Base-by-base conservation (phyloP, 2,113 vertebrate species). In the Petromus typicus region DNA sequence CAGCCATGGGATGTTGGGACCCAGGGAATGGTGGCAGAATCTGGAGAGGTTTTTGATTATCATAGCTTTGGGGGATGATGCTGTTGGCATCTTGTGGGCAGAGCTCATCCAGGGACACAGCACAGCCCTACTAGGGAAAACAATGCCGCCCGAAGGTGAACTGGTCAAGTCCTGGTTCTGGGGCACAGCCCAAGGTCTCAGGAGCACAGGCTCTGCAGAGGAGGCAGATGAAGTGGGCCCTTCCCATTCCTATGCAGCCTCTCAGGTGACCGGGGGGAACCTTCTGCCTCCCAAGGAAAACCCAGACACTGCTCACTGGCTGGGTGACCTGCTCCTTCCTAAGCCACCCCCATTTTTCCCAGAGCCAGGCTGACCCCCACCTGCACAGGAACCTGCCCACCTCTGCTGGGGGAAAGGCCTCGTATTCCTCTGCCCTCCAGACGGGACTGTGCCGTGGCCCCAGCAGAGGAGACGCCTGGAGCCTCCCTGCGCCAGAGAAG, bases 381-480 rank as follows among this genome's bases (percentile, higher is more conserved):
- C 45, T 16, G 7, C n/a, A 1, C 0, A 20, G 48, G 59, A n/a
- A 45, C n/a, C 48, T 45, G 17, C 85, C 3, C 5, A 10, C 48
- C 48, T 51, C 81, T n/a, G 64, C 14, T 25, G 3, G 75, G 56
- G 20, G 34, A 80, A 51, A 32, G 27, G 48, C 5, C 45, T 57
- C 5, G 13, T 30, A 57, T 43, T 85, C 59, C 30, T 30, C 73
- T 10, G 18, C 13, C 14, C 79, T 71, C 89, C 1, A 66, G 57
- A 23, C 2, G 12, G 12, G 40, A 18, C 32, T 40, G n/a, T 7
- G 43, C 27, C 86, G 0, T 37, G 2, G 0, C 45, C 40, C 51
- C 4, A 0, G 7, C 27, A 78, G 20, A 61, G 43, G 63, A 66
- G 61, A 25, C 12, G 0, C 11, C 32, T 75, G 0, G 4, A 69